Evolutionary conservation across 2,888 invertebrate species (phyloP).

Genomic region (Leptura quadrifasciata): DNA sequence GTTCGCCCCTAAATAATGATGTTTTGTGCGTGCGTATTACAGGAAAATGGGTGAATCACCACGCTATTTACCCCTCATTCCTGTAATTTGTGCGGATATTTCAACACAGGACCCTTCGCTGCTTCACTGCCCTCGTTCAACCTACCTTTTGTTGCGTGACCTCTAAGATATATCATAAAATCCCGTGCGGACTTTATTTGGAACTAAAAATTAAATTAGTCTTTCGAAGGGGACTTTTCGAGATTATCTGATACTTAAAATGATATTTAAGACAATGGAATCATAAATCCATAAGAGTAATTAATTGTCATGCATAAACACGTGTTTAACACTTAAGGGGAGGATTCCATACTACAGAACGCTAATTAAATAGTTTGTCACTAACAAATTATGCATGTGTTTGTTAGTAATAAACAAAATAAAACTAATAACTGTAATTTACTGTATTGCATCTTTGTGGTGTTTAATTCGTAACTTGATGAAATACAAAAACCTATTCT

Average conservation of each 20-base stretch:
- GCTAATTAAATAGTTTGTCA: too few species aligned
- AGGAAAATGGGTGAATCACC: slow-evolving; percentile 63
- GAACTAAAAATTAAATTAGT: slow-evolving; percentile 45
- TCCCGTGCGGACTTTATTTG: slow-evolving; percentile 38
- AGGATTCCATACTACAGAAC: not conserved
- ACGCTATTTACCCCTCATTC: slow-evolving; percentile 61
- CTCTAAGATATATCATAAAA: slow-evolving; percentile 51
- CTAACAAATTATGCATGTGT: too few species aligned
- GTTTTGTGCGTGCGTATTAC: slow-evolving; percentile 52
- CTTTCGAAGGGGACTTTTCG: slow-evolving; percentile 15
- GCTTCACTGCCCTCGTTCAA: slow-evolving; percentile 65
- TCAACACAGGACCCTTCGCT: slow-evolving; percentile 58
- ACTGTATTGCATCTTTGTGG: too few species aligned
- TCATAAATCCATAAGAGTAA: not conserved
- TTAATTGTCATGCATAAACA: not conserved
- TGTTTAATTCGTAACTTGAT: too few species aligned
- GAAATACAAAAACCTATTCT: too few species aligned
- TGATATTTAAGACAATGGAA: slow-evolving; percentile 9
- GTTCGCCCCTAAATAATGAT: slow-evolving; percentile 49
- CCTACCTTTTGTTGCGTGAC: slow-evolving; percentile 64
- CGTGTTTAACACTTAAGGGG: not conserved
- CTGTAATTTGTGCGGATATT: slow-evolving; percentile 63
- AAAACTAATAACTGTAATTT: too few species aligned
- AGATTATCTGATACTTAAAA: not conserved
- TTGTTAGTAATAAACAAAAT: too few species aligned